Evolutionary conservation across 2,888 invertebrate genomes (phyloP).

Genomic region (Tachystola acroxantha): DNA sequence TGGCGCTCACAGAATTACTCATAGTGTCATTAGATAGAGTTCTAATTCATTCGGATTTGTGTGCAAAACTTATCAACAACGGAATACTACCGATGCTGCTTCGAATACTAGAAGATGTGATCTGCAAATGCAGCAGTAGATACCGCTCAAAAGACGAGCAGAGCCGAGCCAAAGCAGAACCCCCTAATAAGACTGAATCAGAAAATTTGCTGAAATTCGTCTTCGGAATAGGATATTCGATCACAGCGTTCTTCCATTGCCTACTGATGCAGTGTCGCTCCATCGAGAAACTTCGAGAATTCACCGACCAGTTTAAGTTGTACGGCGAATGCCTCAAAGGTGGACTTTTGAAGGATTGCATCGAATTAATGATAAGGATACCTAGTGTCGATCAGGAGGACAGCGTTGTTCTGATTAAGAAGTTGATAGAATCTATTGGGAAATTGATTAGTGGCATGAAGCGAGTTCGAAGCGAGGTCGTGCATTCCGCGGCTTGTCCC

Average conservation of each 20-base stretch:
- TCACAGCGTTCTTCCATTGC: conserved; percentile 79
- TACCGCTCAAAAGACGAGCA: conserved; percentile 32
- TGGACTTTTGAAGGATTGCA: conserved; percentile 73
- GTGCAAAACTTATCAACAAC: conserved; percentile 77
- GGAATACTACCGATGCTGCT: conserved; percentile 80
- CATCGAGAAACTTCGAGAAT: conserved; percentile 72
- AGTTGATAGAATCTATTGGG: conserved; percentile 76
- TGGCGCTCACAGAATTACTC: conserved; percentile 76
- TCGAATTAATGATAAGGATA: conserved; percentile 73
- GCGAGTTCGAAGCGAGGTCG: conserved; percentile 73
- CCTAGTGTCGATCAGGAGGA: conserved; percentile 54
- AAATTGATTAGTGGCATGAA: conserved; percentile 77
- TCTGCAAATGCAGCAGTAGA: conserved; percentile 50
- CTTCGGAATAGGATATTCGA: conserved; percentile 78
- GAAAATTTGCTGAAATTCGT: conserved; percentile 76
- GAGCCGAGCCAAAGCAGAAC: conserved; percentile 37
- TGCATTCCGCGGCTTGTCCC: conserved; percentile 74
- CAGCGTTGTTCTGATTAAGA: conserved; percentile 61
- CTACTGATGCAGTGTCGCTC: conserved; percentile 74
- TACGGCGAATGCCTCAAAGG: conserved; percentile 80
- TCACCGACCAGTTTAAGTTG: conserved; percentile 77
- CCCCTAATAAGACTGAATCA: conserved; percentile 53
- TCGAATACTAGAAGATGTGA: conserved; percentile 76
- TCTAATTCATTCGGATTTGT: conserved; percentile 68
- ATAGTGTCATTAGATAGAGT: conserved; percentile 78